Conservation (phyloP, 2,888 invertebrate species). For the Temnothorax unifasciatus region DNA sequence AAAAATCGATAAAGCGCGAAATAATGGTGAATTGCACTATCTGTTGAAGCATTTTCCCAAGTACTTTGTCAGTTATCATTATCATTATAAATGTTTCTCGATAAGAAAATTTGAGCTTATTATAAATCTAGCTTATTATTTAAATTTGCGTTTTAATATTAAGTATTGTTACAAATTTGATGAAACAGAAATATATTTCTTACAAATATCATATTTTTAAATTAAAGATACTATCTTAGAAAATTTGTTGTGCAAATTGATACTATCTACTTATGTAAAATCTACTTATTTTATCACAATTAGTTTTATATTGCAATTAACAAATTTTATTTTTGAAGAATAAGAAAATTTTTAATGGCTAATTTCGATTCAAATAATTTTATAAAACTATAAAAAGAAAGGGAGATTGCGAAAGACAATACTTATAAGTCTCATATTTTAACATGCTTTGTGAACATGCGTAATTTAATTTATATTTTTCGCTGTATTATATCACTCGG, state of each 20-base stretch:
- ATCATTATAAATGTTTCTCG: background rate
- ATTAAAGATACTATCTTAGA: background rate
- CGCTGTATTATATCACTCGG: background rate
- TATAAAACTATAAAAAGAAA: background rate
- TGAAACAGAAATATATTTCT: background rate
- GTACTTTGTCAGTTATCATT: background rate
- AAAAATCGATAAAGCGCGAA: constrained; percentile 63
- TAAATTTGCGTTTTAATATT: constrained; percentile 11
- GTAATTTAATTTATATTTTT: background rate
- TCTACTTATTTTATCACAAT: background rate
- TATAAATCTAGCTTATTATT: background rate
- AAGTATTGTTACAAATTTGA: background rate
- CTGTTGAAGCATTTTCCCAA: background rate
- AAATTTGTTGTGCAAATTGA: background rate
- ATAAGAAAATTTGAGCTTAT: background rate
- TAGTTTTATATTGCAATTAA: background rate
- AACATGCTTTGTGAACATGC: background rate
- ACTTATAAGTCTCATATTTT: background rate
- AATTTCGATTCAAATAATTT: background rate
- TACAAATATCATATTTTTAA: background rate
- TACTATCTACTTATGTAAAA: constrained; percentile 4
- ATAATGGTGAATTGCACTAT: constrained; percentile 47
- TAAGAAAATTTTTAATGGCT: background rate
- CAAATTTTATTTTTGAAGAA: background rate
- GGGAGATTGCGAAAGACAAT: background rate